Base-by-base conservation (phyloP, 2,888 invertebrate species). In the Lasioglossum zephyrum region DNA sequence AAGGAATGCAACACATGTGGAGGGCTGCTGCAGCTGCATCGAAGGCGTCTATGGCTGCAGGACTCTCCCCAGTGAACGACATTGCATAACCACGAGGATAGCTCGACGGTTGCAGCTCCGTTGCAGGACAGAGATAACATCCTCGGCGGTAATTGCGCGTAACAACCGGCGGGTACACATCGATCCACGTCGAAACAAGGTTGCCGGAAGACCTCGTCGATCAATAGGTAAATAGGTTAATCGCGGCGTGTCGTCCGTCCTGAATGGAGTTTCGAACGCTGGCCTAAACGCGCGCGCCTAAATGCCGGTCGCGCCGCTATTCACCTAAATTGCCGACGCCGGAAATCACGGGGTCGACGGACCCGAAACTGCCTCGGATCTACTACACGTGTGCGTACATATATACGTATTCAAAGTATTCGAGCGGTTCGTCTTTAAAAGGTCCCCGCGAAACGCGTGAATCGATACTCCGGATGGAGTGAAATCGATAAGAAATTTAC, bases 291-390 rank as follows among this genome's bases (percentile, higher is more conserved):
- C 76, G 57, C 39, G 60, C 57, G 57, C n/a, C 63, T 57, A 39
- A 77, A 41, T 57, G 41, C 77, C 70, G 73, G 31, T 66, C 77
- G 69, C 81, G 85, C 86, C 88, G 88, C 89, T 90, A 90, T 92
- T 89, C 89, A 87, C 11, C 69, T 41, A n/a, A 69, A 39, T 84
- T 85, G 87, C 82, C 88, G 80, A 85, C 84, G 88, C 87, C 91
- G 91, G 92, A 92, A 93, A 92, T 93, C 90, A 88, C 90, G 90
- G 85, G 92, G 79, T 91, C 88, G 89, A 92, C 85, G 88, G 89
- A 89, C 82, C 87, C 88, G 85, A 89, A 92, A 92, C 88, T 85
- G 87, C 88, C 88, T 88, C 90, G 88, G 87, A 84, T 85, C 69
- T 82, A 87, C 63, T 85, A 41, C 73, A 44, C 77, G 77, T 60